phyloP scores from a whole-genome alignment of 1,140 invertebrate species.

The Bombus sylvicola region DNA sequence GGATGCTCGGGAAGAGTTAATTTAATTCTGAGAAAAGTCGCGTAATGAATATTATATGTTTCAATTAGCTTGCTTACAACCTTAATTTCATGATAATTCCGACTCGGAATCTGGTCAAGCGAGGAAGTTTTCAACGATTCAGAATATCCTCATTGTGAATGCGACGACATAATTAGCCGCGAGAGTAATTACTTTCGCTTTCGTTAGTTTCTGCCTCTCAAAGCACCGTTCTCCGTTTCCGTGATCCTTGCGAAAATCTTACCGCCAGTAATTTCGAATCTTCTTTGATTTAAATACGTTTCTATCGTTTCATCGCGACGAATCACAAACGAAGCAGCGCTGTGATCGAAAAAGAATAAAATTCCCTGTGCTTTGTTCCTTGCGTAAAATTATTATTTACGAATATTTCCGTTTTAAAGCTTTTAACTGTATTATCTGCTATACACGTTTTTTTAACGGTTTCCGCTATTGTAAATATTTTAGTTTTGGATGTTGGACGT shows the following conservation, averaged over 20 bases:
- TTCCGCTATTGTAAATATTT: background rate
- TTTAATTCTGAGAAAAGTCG: background rate
- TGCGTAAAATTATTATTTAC: background rate
- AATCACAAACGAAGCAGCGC: background rate
- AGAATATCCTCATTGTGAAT: conserved; percentile 23
- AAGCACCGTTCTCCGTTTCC: too few species aligned
- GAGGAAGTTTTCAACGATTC: background rate
- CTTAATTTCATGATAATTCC: conserved; percentile 19
- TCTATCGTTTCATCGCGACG: background rate
- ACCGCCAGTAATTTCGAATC: background rate
- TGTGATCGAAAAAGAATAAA: background rate
- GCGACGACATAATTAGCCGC: conserved; percentile 15
- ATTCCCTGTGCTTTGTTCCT: background rate
- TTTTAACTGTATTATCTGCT: background rate
- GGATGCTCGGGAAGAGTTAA: background rate
- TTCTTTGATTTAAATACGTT: background rate
- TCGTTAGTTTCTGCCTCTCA: background rate
- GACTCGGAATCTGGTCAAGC: background rate
- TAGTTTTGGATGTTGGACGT: background rate
- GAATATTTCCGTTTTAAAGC: background rate
- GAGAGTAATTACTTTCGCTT: conserved; percentile 19
- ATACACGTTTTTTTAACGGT: too few species aligned
- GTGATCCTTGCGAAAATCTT: background rate
- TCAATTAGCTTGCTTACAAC: conserved; percentile 17
- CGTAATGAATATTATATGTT: conserved; percentile 17